Evolutionary conservation across 2,113 vertebrate species (phyloP).

Genomic region (Dasyornis broadbenti): DNA sequence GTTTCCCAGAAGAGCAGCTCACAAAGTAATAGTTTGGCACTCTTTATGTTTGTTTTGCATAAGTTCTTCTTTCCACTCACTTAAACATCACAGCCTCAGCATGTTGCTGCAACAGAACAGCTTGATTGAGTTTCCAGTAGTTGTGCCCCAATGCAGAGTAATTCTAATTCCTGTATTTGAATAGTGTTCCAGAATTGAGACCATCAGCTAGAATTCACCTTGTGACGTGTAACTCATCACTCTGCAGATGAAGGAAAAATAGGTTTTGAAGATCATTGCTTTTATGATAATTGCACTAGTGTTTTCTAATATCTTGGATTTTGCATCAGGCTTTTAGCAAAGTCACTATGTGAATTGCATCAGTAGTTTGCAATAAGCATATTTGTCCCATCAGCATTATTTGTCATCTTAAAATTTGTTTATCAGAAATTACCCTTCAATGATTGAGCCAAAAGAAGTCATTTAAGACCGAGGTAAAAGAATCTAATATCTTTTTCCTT

Average conservation of each 20-base stretch:
- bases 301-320: neutral
- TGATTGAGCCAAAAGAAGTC: neutral
- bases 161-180: neutral
- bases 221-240: neutral
- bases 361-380: neutral
- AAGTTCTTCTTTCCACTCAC: neutral
- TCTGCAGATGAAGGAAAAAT: neutral
- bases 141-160: neutral
- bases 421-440: neutral
- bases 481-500: neutral
- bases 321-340: neutral
- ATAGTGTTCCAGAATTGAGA: neutral
- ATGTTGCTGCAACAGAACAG: neutral
- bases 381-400: neutral
- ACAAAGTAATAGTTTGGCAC: neutral
- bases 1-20: neutral
- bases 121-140: neutral
- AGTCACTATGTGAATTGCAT: neutral
- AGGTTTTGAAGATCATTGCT: neutral
- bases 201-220: neutral
- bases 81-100: neutral
- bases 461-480: neutral
- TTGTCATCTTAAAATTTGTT: neutral
- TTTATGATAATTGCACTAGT: neutral
- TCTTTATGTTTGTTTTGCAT: neutral